A percentile compares a stretch with the other conserved stretches of the same genome.
Conservation (phyloP, 2,113 vertebrate genomes). For the Gallinago paraguaiae region DNA sequence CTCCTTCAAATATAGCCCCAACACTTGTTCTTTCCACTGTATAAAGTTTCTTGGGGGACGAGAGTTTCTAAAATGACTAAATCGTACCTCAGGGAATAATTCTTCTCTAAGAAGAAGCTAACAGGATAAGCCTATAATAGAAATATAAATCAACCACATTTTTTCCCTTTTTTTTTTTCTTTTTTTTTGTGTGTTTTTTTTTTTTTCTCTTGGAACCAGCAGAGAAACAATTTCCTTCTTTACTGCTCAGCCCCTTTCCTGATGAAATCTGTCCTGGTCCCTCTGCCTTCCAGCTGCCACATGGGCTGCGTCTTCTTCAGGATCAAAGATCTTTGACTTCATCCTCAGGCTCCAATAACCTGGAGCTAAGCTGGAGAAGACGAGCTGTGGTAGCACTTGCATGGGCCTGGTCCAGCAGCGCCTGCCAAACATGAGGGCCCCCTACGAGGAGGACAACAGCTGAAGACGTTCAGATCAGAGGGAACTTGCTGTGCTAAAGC, state of each 20-base stretch:
- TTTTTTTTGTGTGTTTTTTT: neutral
- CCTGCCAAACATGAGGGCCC: neutral
- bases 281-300: neutral
- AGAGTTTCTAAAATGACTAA: constrained; percentile 51
- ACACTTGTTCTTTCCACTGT: constrained; percentile 23
- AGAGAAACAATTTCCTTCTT: neutral
- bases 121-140: constrained; percentile 50
- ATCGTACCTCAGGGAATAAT: constrained; percentile 31
- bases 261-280: neutral
- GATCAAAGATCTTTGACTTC: neutral
- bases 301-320: fast-evolving
- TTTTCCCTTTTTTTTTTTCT: neutral
- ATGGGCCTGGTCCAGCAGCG: neutral
- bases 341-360: neutral
- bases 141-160: constrained; percentile 18
- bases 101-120: constrained; percentile 47
- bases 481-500: neutral
- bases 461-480: neutral
- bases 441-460: neutral
- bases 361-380: neutral
- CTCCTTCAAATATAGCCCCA: neutral
- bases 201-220: neutral
- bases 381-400: neutral
- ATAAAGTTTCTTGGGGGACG: neutral
- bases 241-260: neutral